These are phyloP conservation scores for Agapetus fuscipes DNA, from an alignment of 2,888 invertebrate genomes.

Conservation along the genomic window DNA sequence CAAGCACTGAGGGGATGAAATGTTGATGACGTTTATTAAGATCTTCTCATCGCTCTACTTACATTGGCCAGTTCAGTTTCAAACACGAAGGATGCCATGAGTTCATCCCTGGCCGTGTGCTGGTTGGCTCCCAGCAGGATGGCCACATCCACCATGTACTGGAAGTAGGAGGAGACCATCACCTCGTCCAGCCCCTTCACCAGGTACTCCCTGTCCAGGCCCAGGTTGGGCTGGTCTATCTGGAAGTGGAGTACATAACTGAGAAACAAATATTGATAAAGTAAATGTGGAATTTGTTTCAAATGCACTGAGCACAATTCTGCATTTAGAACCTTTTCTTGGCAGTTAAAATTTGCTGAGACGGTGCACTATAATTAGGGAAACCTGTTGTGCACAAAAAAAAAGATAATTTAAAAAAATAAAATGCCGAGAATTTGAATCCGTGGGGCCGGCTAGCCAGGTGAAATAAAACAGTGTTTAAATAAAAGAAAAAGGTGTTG, in stretches of 20 bases:
- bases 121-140: constrained; percentile 24
- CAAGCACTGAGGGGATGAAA: too few species aligned
- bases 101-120: constrained; percentile 21
- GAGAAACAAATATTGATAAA: constrained; percentile 5
- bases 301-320: not conserved
- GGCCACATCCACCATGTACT: constrained; percentile 25
- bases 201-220: constrained; percentile 22
- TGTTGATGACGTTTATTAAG: too few species aligned
- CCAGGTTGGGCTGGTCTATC: constrained; percentile 22
- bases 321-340: too few species aligned
- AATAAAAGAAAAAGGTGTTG: too few species aligned
- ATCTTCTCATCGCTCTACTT: not conserved
- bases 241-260: too few species aligned
- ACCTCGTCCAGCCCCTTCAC: constrained; percentile 20
- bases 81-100: constrained; percentile 23
- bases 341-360: too few species aligned
- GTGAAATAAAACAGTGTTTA: too few species aligned
- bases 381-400: too few species aligned
- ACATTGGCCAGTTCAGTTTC: constrained; percentile 23
- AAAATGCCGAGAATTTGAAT: too few species aligned
- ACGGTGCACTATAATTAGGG: too few species aligned
- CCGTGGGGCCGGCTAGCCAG: not conserved
- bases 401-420: too few species aligned
- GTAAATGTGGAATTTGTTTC: not conserved
- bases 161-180: constrained; percentile 22